Base-by-base conservation (phyloP, 2,797 vertebrate species). In the Novumbra hubbsi region DNA sequence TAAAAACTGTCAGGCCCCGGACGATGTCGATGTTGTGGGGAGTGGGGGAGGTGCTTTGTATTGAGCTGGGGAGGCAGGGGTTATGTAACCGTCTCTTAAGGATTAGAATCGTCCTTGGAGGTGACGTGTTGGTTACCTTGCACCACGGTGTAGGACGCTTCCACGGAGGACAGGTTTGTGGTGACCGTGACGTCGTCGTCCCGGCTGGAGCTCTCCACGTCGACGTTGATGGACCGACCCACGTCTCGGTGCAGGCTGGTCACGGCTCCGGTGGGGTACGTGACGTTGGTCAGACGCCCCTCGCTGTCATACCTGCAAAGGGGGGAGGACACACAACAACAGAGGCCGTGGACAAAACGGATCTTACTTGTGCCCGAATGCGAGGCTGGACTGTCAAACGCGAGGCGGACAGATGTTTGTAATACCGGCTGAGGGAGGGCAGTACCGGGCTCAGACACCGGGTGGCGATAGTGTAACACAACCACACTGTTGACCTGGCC, bases 121-220 rank as follows among this genome's bases (percentile, higher is more conserved):
- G 62, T 16, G 28, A 28, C 15, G 16, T 32, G 63, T 17, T 64
- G 5, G 11, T 3, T 69, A 70, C 21, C 45, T 70, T 41, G 73
- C 55, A 64, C 57, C 28, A 96, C 94, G n/a, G 94, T 96, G 80
- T 96, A 96, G 34, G 95, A 96, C 32, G 95, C 94, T 85, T 96
- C 95, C 76, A 95, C 95, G 1, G 95, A 96, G 49, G 95, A 96
- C 12, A 96, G 92, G 87, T 96, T 96, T 85, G 95, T 96, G 83
- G 95, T 93, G 80, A 96, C 93, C 2, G 95, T 96, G 87, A 96
- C 93, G 17, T 96, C 95, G 9, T 96, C 95, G 69, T 96, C 95
- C 68, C 95, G 91, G 87, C 95, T 95, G 80, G 95, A 96, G 88
- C 94, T 95, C 90, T 96, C 95, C 68, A 96, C 95, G 88, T 96